Base-by-base conservation (phyloP, 2,888 invertebrate genomes). In the Julus scandinavius region DNA sequence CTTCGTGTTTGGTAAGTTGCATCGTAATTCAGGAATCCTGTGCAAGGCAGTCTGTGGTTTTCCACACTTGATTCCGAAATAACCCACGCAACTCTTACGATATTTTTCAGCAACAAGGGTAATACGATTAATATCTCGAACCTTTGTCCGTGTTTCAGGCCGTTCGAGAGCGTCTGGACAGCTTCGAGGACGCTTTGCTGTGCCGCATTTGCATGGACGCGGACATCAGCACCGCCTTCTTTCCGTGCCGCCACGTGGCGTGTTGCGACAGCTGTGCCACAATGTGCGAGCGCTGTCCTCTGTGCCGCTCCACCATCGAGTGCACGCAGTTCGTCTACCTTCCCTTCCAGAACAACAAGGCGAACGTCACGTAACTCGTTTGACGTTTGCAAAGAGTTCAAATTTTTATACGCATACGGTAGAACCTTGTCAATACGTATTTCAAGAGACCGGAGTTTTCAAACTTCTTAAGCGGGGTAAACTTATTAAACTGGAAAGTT, bases 151-250 rank as follows among this genome's bases (percentile, higher is more conserved):
- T n/a, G 87, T 91, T 92, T 11, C 91, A 94, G 94, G 93, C 93
- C 91, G 93, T 94, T 89, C 93, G 93, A 89, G 94, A 94, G 90
- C 93, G 93, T 89, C 91, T 94, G 87, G 93, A 93, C 50, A 93
- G 94, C 89, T 92, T 94, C 90, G 92, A 94, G 90, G 95, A 95
- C 91, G 95, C 95, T 88, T 95, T 96, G 93, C 95, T 96, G 86
- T 97, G 97, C 92, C 95, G 96, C 91, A 96, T 97, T 90, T 97
- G 97, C 92, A 96, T 97, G 96, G 97, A 97, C 93, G 94, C 94
- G 87, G 94, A 95, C 89, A 95, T 97, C 91, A 95, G 96, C 93
- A 95, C 96, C 58, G 95, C 96, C 90, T 95, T 97, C 93, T 95
- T 96, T 93, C 97, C 97, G 1, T 97, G 97, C 92, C 95, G 96